These are phyloP conservation scores for Chaenodraco wilsoni DNA, from an alignment of 2,797 vertebrate genomes.

Conservation along the genomic window DNA sequence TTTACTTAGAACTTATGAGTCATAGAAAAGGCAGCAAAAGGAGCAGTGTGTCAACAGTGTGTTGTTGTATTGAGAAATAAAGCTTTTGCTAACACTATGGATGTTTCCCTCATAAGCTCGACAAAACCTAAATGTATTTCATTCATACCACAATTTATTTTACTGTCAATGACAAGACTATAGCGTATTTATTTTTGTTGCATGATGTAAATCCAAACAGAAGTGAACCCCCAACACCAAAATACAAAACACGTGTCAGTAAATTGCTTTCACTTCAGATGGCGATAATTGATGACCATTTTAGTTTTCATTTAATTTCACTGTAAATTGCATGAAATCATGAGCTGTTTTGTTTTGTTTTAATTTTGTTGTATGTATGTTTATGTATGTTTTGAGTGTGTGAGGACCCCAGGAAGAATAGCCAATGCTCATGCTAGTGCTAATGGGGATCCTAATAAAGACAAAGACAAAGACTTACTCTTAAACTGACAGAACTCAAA, in stretches of 20 bases:
- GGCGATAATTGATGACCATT: no score
- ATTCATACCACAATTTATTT: neutral
- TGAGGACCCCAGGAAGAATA: no score
- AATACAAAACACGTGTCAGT: conserved; percentile 1
- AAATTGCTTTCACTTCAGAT: neutral
- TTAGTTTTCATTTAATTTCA: no score
- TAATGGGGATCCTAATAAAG: no score
- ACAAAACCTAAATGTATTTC: neutral
- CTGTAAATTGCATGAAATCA: no score
- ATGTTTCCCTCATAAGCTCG: conserved; percentile 3
- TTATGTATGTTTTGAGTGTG: no score
- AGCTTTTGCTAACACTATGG: neutral
- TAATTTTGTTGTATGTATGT: no score
- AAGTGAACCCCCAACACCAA: neutral
- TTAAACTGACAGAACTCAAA: conserved; percentile 4
- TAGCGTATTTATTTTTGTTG: neutral
- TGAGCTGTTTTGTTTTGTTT: no score
- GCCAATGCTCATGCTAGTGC: no score
- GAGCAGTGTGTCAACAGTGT: no score
- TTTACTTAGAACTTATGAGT: neutral
- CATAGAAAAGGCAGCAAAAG: neutral
- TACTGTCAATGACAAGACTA: neutral
- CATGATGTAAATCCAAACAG: conserved; percentile 11
- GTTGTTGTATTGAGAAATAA: conserved; percentile 11
- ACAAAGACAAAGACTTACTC: neutral